Base-by-base conservation (phyloP, 2,797 vertebrate genomes). In the Chaunax sp. region DNA sequence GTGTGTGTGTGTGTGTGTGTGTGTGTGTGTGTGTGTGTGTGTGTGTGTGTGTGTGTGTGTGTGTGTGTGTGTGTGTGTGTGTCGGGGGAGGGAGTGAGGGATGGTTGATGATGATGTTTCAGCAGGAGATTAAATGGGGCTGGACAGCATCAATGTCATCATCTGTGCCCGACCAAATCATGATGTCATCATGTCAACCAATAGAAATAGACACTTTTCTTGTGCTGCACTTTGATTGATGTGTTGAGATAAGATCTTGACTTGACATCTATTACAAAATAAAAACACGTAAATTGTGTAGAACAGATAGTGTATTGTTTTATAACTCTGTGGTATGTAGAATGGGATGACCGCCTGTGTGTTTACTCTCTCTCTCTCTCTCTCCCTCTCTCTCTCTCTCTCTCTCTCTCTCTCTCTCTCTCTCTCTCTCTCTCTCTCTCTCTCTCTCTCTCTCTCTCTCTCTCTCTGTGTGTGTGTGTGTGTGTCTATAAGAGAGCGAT, bases 161-260 rank as follows among this genome's bases (percentile, higher is more conserved):
- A 20, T 76, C 70, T 58, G 67, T 12, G 50, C 76, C 78, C 64
- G 56, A 64, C 73, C 72, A 66, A 80, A 86, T 84, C 64, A 79
- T 82, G 74, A 88, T 83, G 77, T 83, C 81, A 81, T 80, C 60
- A 65, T 86, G 85, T 85, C 87, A 80, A n/a, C 84, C 80, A 33
- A 63, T 35, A 59, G 75, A 67, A 67, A 65, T 28, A 30, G 47
- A 59, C 54, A 12, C 38, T 62, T 67, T 70, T 68, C 71, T 77
- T 53, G 60, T 68, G 53, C 52, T 16, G 25, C n/a, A 6, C 49
- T 60, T 44, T 87, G 84, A 83, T 84, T 72, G 47, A 88, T 86
- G 52, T 61, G 13, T 19, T 6, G 30, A 69, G 64, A 75, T 76
- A 61, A 83, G 69, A 50, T 40, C 69, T 33, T 64, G 22, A 71